Evolutionary conservation across 1,140 invertebrate species (phyloP).

Genomic region (Drosophila saltans): DNA sequence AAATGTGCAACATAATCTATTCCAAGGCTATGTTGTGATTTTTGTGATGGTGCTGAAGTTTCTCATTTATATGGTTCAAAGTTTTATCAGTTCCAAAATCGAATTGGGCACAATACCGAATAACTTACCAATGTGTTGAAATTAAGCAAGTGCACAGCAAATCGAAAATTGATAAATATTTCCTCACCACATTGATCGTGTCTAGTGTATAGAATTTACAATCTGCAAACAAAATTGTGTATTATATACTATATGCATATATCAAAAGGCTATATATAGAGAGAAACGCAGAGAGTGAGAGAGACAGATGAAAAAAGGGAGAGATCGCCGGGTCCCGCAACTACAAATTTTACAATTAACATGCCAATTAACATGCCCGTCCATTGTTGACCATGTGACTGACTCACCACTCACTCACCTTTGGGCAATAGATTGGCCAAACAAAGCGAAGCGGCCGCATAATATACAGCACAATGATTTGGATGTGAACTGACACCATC

Average conservation of each 20-base stretch:
- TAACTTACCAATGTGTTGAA: constrained; percentile 88
- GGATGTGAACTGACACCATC: constrained; percentile 94
- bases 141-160: constrained; percentile 90
- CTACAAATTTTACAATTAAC: constrained; percentile 68
- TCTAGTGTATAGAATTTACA: constrained; percentile 92
- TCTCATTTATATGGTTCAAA: too few relatives aligned
- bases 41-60: too few relatives aligned
- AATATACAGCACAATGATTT: constrained; percentile 94
- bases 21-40: too few relatives aligned
- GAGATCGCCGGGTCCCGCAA: constrained; percentile 14
- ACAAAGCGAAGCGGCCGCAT: constrained; percentile 90
- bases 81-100: too few relatives aligned
- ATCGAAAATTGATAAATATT: constrained; percentile 94
- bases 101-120: neutral
- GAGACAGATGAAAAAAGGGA: constrained; percentile 28
- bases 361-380: constrained; percentile 48
- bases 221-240: constrained; percentile 84
- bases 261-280: constrained; percentile 62
- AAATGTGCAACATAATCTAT: neutral
- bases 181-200: constrained; percentile 92
- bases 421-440: constrained; percentile 89
- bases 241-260: constrained; percentile 56
- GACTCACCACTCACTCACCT: constrained; percentile 83
- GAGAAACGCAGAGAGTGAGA: constrained; percentile 12
- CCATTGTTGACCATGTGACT: constrained; percentile 47